Evolutionary conservation across 2,797 vertebrate genomes (phyloP), one percentile per base, ranked within the genome.

Genomic region (Poecilia wingei): DNA sequence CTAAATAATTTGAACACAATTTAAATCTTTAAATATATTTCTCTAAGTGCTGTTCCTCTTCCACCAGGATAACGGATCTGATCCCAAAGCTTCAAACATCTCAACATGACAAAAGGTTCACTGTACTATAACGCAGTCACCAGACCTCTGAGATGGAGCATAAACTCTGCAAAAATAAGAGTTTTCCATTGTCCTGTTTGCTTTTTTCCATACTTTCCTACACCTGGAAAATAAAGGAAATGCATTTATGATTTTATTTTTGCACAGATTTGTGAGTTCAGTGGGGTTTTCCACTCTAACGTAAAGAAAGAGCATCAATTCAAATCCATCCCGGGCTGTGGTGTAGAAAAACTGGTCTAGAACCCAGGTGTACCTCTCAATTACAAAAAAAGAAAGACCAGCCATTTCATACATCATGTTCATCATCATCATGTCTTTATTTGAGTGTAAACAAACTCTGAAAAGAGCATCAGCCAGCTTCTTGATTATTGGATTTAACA

Each of bases 371-470:
- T 8, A 61, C 31, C 28, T 39, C 33, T 66, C 39, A 68, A 41
- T 31, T 25, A 25, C 1, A 22, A 25, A 43, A 33, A 28, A 53
- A 43, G 59, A 49, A 76, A 46, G 0, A 69, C 57, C 3, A 46
- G 59, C 3, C 1, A 8, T 83, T 84, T 91, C 74, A 47, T 88
- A 91, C 90, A 87, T 93, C 87, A 64, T 64, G 14, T 36, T 66
- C 36, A 92, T 64, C 61, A 69, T 69, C 41, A 92, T 93, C 91
- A 93, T 91, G 90, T 94, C 91, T 95, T 95, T 95, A 94, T 93
- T 96, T 84, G 89, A 86, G 90, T 95, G 95, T 95, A 96, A 96
- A 96, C 94, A 94, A 94, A 94, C 88, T 94, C 92, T 87, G 86
- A 94, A 88, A 90, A 93, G 92, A 94, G 92, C 89, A 81, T 92